These are phyloP conservation scores for Pantala flavescens DNA, from an alignment of 1,140 invertebrate genomes.

Conservation along the genomic window DNA sequence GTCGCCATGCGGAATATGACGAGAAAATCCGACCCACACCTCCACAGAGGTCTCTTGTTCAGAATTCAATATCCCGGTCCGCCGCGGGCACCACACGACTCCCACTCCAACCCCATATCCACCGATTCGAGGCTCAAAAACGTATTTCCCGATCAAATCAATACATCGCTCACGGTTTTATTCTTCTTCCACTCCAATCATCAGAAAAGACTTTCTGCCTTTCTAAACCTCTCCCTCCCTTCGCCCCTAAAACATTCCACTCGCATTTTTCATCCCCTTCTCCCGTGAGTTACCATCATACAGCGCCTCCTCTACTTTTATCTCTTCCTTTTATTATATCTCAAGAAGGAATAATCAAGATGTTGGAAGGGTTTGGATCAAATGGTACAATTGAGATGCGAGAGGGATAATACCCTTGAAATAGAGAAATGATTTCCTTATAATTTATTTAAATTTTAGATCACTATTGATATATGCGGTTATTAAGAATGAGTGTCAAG, in stretches of 20 bases:
- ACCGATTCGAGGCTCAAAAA: neutral
- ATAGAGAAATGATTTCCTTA: no score
- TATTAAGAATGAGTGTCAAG: no score
- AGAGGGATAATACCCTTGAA: no score
- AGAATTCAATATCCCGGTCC: conserved; percentile 5
- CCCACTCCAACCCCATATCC: neutral
- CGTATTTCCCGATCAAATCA: conserved; percentile 9
- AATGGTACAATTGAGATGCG: neutral
- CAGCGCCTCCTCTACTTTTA: neutral
- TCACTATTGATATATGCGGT: no score
- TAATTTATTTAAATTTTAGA: no score
- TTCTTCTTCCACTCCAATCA: conserved; percentile 5
- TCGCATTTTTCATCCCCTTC: neutral
- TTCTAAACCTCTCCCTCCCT: neutral
- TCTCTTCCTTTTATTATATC: neutral
- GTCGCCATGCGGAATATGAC: neutral
- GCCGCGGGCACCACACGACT: neutral
- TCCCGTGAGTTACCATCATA: neutral
- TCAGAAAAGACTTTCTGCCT: conserved; percentile 1
- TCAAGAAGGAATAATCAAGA: neutral
- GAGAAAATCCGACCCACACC: neutral
- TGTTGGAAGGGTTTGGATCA: neutral
- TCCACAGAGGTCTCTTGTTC: neutral
- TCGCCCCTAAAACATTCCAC: neutral
- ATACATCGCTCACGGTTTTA: conserved; percentile 6